Evolutionary conservation across 2,797 vertebrate genomes (phyloP), one percentile per base, ranked within the genome.

Genomic region (Rhyacichthys aspro): DNA sequence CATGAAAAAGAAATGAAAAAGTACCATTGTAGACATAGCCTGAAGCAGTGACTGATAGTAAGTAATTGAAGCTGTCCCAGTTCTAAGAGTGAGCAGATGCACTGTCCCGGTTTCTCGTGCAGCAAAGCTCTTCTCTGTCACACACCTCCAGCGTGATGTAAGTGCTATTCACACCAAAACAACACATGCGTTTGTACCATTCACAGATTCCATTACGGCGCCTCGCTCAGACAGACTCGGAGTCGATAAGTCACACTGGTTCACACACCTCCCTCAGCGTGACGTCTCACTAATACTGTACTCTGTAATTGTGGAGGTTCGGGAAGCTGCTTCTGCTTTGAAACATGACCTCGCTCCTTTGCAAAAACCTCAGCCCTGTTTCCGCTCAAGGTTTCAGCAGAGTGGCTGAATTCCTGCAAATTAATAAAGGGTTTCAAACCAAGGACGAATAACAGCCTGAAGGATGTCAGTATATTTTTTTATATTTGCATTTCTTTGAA

Each of bases 121-220:
- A 63, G 65, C 42, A 12, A 48, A 59, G 63, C 70, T 70, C 52
- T n/a, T 72, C 76, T 71, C 67, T 81, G 78, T 83, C 74, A 81
- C 74, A 85, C 86, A 78, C 83, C 82, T 81, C 78, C 82, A 55
- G 59, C 59, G 55, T 89, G 86, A 89, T 85, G 86, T 76, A 85
- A 90, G 86, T 83, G 84, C 74, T 76, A 76, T 81, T 86, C 52
- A 64, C 78, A 60, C 74, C 76, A 78, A 59, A 71, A 77, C 74
- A 71, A 78, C 78, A 83, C 82, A 81, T 77, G 72, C 59, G 34
- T 65, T 84, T 23, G 61, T 74, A 74, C 57, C 80, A 82, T 84
- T 86, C 76, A 83, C 79, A 70, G 68, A 84, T 70, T 82, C 68
- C 71, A 61, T 55, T 58, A 55, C 70, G 63, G 50, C 32, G 33